These are phyloP conservation scores for Poecilia gillii DNA, from an alignment of 2,797 vertebrate genomes.

Conservation along the genomic window DNA sequence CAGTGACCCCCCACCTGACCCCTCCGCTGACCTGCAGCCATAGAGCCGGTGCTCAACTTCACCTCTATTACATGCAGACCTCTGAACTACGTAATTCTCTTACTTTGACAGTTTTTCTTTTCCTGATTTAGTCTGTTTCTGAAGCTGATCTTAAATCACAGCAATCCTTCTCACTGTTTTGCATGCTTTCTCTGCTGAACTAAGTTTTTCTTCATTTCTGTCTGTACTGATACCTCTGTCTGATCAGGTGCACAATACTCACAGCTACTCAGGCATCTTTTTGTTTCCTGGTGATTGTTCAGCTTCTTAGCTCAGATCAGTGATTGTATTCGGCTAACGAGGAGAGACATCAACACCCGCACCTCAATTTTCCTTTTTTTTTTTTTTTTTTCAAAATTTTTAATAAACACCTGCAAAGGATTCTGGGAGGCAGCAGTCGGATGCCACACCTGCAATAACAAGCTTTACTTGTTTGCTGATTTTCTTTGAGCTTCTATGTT, in stretches of 20 bases:
- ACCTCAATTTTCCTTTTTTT: constrained; percentile 40
- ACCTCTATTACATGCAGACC: constrained; percentile 73
- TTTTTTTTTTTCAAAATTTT: constrained; percentile 15
- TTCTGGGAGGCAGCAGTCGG: constrained; percentile 33
- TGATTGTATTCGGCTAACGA: constrained; percentile 71
- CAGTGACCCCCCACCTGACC: constrained; percentile 52
- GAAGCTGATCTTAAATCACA: constrained; percentile 37
- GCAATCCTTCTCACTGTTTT: constrained; percentile 32
- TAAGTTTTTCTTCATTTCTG: constrained; percentile 53
- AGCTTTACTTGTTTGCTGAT: constrained; percentile 21
- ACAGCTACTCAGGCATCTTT: constrained; percentile 78
- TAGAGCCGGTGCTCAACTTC: constrained; percentile 73
- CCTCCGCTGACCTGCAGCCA: constrained; percentile 61
- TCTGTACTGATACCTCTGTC: constrained; percentile 71
- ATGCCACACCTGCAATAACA: constrained; percentile 58
- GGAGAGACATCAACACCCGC: constrained; percentile 44
- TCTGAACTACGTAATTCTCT: constrained; percentile 66
- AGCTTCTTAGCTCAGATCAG: constrained; percentile 65
- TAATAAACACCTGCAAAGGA: constrained; percentile 35
- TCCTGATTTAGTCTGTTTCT: constrained; percentile 41
- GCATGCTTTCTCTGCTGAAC: constrained; percentile 56
- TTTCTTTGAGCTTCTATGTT: constrained; percentile 12
- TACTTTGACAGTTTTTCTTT: constrained; percentile 48
- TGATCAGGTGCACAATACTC: constrained; percentile 72
- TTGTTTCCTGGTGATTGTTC: constrained; percentile 76